Base-by-base conservation (phyloP, 2,888 invertebrate genomes). In the Mimachlamys varia region DNA sequence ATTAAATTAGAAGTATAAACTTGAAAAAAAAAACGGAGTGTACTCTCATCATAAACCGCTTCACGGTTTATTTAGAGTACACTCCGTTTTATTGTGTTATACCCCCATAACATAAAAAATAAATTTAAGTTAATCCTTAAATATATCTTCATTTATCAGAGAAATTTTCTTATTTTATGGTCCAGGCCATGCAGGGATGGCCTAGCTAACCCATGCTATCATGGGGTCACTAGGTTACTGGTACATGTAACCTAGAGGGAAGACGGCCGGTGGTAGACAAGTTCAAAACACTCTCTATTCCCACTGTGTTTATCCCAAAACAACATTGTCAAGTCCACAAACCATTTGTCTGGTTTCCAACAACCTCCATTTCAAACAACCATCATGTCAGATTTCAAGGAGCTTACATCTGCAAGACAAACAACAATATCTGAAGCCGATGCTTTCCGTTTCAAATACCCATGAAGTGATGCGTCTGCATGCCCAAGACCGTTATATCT, bases 241-340 rank as follows among this genome's bases (percentile, higher is more conserved):
- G 27, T n/a, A n/a, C n/a, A n/a, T n/a, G n/a, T n/a, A n/a, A 44
- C 44, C 44, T 44, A 44, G 44, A 44, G 4, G 44, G 44, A 44
- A 44, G 44, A 33, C 13, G n/a, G n/a, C 33, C 33, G n/a, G n/a
- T 76, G 76, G 33, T 33, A 76, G 76, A 58, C 76, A 33, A 0
- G 76, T 33, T 76, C 76, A 76, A 76, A 76, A 76, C 76, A 76
- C 76, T 33, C 76, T 76, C 33, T 76, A 76, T 76, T 76, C 76
- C 33, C 3, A 13, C 76, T 7, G 76, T 76, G 76, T 76, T 76
- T 76, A 76, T 76, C 76, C 27, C 76, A 76, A 76, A 76, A 76
- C 76, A 76, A 76, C 76, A 76, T 33, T 27, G 76, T 76, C 76
- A 76, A 76, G 27, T 27, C 13, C 27, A 33, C 76, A 76, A 76